These are phyloP conservation scores for Porites cylindrica DNA, from an alignment of 92 coral and sea anemone species.

Conservation along the genomic window DNA sequence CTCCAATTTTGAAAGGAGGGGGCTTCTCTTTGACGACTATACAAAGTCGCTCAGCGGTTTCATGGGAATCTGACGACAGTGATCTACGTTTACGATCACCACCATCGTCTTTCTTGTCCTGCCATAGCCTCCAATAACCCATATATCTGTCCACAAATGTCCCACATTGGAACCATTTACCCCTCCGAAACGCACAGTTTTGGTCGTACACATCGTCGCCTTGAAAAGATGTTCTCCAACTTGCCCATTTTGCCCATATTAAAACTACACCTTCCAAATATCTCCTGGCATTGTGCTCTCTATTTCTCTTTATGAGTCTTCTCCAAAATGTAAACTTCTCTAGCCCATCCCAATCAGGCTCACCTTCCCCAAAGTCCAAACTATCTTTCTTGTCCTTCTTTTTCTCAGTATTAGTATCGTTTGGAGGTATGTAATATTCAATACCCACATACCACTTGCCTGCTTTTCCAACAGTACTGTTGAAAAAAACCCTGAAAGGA, in stretches of 20 bases:
- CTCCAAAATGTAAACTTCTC: neutral
- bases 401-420: neutral
- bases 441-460: conserved; percentile 45
- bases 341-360: neutral
- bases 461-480: neutral
- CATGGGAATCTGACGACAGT: neutral
- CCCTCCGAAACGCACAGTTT: neutral
- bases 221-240: too few relatives aligned
- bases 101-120: neutral
- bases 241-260: neutral
- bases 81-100: conserved; percentile 19
- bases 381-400: neutral
- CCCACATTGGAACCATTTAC: neutral
- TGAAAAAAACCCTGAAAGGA: conserved; percentile 61
- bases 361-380: neutral
- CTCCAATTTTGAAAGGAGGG: conserved; percentile 70
- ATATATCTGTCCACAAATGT: neutral
- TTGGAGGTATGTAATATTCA: conserved; percentile 10
- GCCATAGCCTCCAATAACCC: neutral
- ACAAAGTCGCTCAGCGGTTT: conserved; percentile 38
- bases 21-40: conserved; percentile 54
- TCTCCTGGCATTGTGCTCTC: neutral
- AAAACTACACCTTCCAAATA: neutral
- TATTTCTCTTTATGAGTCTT: neutral
- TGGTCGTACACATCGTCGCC: neutral